Base-by-base conservation (phyloP, 2,888 invertebrate species). In the Epirrhoe tristata region DNA sequence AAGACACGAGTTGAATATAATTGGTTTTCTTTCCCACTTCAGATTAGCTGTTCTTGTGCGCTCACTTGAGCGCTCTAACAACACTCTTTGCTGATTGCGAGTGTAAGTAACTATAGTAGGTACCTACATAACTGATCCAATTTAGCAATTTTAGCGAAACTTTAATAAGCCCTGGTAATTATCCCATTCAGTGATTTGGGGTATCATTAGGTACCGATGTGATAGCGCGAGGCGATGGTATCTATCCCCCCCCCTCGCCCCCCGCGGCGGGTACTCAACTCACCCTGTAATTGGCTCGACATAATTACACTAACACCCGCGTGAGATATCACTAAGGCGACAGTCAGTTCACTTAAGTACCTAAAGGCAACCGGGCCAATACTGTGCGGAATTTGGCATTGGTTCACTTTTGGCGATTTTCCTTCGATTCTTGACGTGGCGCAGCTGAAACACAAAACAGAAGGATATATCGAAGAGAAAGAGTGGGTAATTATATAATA, bases 131-230 rank as follows among this genome's bases (percentile, higher is more conserved):
- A 48, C 48, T 48, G 31, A 52, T 52, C 43, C 59, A 52, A 59
- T 59, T 59, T 59, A 59, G 59, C 52, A 52, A 52, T 59, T 59
- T 59, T 52, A 62, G 61, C 48, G 50, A 36, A 62, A 61, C 61
- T 61, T 61, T 55, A 55, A 55, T 55, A 48, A 62, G 34, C n/a
- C 54, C 55, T 48, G 17, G 6, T 58, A 57, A 57, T 63, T 63
- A 63, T 63, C 63, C 63, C 63, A 63, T 63, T 63, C 63, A 52
- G 57, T 63, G 63, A 57, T 63, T 56, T 63, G 48, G 50, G 55
- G 61, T 56, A 62, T 62, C 55, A 62, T 55, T 61, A n/a, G n/a
- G n/a, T n/a, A 55, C 60, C 12, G 61, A 61, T 61, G 16, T 55
- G 55, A 55, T 48, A 55, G 55, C 54, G 55, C 43, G 17, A 31